These are phyloP conservation scores for Oreocharis arfaki DNA, from an alignment of 2,113 vertebrate genomes.

Conservation along the genomic window DNA sequence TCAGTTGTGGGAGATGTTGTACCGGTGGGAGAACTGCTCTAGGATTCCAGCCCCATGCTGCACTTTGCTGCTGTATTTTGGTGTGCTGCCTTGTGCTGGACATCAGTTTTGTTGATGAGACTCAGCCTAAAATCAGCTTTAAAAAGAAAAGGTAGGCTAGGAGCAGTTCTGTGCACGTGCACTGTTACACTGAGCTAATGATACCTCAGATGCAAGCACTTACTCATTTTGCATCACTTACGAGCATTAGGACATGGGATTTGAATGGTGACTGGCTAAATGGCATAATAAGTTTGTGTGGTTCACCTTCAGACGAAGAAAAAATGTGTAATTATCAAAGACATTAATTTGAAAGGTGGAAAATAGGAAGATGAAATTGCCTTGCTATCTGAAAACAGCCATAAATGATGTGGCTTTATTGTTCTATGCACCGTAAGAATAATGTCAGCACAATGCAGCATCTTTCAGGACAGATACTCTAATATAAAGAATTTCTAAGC, in stretches of 20 bases:
- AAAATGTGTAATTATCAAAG: neutral
- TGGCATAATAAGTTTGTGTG: neutral
- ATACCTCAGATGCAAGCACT: neutral
- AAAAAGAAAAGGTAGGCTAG: neutral
- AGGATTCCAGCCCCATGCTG: neutral
- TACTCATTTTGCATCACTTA: neutral
- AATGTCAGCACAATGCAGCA: neutral
- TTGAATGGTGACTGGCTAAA: neutral
- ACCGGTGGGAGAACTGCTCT: neutral
- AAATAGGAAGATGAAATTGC: neutral
- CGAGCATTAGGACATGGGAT: rapidly evolving
- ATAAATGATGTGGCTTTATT: neutral
- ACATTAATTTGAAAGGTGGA: neutral
- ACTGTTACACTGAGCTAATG: neutral
- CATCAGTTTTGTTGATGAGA: neutral
- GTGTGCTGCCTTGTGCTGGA: neutral
- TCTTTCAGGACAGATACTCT: neutral
- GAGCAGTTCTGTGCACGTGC: neutral
- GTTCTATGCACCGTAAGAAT: neutral
- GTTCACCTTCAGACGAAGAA: neutral
- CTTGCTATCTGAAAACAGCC: neutral
- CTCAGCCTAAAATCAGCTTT: neutral
- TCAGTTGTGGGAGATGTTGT: neutral
- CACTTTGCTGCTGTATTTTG: neutral
- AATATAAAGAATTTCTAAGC: neutral